Percentiles rank a stretch among this genome's conserved stretches.
Evolutionary conservation across 2,888 invertebrate genomes (phyloP).

Genomic region (Gnatocerus cornutus): DNA sequence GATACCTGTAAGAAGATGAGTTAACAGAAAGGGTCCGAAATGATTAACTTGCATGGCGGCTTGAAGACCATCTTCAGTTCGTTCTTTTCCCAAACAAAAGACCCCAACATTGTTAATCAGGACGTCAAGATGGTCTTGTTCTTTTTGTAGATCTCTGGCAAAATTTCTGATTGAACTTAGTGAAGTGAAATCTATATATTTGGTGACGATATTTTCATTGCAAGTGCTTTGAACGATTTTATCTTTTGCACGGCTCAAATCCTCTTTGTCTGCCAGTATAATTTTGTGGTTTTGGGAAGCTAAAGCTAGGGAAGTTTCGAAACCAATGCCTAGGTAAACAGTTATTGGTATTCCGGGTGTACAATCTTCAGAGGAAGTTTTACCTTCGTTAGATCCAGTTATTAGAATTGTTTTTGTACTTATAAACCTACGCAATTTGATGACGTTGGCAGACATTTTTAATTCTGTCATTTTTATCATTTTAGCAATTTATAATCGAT

Average conservation of each 20-base stretch:
- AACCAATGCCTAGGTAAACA: slow-evolving; percentile 70
- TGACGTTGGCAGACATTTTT: background rate
- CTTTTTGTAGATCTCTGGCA: slow-evolving; percentile 75
- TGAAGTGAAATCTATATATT: slow-evolving; percentile 74
- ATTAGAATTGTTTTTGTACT: slow-evolving; percentile 17
- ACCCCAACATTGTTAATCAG: slow-evolving; percentile 80
- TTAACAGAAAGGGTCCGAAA: slow-evolving; percentile 82
- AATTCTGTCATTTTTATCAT: too few species aligned
- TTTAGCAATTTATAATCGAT: too few species aligned
- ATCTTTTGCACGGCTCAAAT: slow-evolving; percentile 73
- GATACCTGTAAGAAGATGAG: slow-evolving; percentile 75
- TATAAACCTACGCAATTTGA: background rate
- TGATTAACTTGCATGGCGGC: slow-evolving; percentile 82
- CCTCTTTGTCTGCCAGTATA: slow-evolving; percentile 73
- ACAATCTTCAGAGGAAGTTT: background rate
- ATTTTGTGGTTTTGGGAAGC: slow-evolving; percentile 73
- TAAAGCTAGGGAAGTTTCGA: slow-evolving; percentile 68
- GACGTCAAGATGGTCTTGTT: slow-evolving; percentile 76
- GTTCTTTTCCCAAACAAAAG: slow-evolving; percentile 70
- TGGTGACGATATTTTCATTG: slow-evolving; percentile 67
- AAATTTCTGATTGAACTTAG: slow-evolving; percentile 76
- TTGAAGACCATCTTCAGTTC: slow-evolving; percentile 79
- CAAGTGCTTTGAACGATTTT: slow-evolving; percentile 67
- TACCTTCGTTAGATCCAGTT: slow-evolving; percentile 32
- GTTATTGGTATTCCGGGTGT: background rate